Evolutionary conservation across 1,140 invertebrate genomes (phyloP), one percentile per base, ranked within the genome.

Genomic region (Popillia japonica): DNA sequence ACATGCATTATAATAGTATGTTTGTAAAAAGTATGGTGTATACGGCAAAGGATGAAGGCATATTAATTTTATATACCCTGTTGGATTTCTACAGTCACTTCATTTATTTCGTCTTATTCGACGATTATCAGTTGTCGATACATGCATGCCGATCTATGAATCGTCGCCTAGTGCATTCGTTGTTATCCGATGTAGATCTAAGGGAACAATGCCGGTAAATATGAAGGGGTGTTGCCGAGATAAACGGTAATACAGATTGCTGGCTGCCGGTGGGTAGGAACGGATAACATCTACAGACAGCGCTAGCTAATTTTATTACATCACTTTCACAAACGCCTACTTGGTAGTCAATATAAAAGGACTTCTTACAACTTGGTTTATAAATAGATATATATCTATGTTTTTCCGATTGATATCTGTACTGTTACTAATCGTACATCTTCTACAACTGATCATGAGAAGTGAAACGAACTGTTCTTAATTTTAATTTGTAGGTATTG

Each of bases 221-320:
- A 68, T 68, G 22, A 74, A 74, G 34, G 72, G 72, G 72, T 74
- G 72, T 74, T 74, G 34, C 72, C 40, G 0, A 9, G 34, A 74
- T 41, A 20, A 14, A 0, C 72, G 34, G 72, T 74, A 74, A 74
- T 41, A 40, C 72, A 74, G 72, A 34, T 14, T 34, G 27, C 72
- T 14, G 34, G 61, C 72, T 74, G 72, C 72, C 72, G 72, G 72
- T 74, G 72, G 72, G 72, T 34, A 74, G 41, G 34, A 17, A 27
- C 72, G 72, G 72, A 74, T 74, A 74, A 34, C 72, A 74, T 74
- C 72, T 74, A 44, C 72, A 44, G 72, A 40, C 72, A 74, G 20
- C 72, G 34, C 72, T 20, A 42, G 72, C 72, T 74, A 74, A 74
- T 74, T 74, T 74, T 74, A 74, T 74, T 74, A 74, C 72, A 74